Percentiles rank a stretch among this genome's conserved stretches.
These are phyloP conservation scores for Helicolenus hilgendorfi DNA, from an alignment of 2,797 vertebrate genomes.

Conservation along the genomic window DNA sequence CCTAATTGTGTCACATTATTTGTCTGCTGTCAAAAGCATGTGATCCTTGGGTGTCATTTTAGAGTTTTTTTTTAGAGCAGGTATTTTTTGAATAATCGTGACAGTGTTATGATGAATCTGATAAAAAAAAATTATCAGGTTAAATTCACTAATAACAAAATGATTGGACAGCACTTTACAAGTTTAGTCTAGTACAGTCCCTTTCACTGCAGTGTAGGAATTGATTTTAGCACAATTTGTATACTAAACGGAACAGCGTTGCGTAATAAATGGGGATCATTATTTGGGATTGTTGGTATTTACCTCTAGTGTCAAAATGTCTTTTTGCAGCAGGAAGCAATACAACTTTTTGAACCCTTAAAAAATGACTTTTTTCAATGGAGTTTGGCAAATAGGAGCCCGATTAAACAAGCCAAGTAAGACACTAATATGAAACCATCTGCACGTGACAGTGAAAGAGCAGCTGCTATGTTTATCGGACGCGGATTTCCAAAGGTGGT, in stretches of 20 bases:
- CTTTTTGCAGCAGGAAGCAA: background rate
- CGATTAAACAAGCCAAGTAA: background rate
- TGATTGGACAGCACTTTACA: conserved; percentile 70
- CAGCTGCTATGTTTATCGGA: conserved; percentile 29
- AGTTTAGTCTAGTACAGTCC: background rate
- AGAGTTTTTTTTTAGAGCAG: conserved; percentile 48
- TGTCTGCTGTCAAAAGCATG: conserved; percentile 8
- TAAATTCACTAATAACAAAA: conserved; percentile 14
- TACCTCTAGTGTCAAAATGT: background rate
- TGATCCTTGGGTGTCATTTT: conserved; percentile 36
- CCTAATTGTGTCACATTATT: conserved; percentile 43
- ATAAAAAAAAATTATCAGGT: conserved; percentile 6
- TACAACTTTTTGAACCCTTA: background rate
- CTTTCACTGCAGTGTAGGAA: background rate
- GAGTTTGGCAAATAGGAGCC: background rate
- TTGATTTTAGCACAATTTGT: conserved; percentile 3
- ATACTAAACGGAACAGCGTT: background rate
- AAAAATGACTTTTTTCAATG: background rate
- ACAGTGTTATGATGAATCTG: conserved; percentile 62
- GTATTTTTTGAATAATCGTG: conserved; percentile 27
- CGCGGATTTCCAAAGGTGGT: background rate
- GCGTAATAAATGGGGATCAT: background rate
- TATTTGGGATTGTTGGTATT: background rate
- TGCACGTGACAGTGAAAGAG: background rate
- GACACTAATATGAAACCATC: conserved; percentile 43